phyloP scores from a whole-genome alignment of 2,888 invertebrate species.

The Beris chalybata region DNA sequence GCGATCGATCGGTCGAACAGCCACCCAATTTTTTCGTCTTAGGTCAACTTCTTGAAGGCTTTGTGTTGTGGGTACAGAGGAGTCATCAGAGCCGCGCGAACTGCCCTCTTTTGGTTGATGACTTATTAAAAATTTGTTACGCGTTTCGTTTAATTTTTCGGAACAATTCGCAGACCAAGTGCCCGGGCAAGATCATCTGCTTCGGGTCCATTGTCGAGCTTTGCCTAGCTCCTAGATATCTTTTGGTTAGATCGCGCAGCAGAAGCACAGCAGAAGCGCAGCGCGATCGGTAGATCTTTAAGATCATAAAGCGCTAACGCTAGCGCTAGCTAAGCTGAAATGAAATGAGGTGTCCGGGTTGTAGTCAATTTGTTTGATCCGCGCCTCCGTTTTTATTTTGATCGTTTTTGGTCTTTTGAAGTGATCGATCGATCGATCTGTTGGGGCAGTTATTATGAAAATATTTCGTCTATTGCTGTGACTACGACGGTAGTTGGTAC shows the following conservation, averaged over 20 bases:
- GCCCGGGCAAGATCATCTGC: too few species aligned
- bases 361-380: constrained; percentile 36
- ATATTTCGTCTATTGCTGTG: constrained; percentile 16
- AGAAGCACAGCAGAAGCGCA: too few species aligned
- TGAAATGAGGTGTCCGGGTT: constrained; percentile 33
- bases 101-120: constrained; percentile 29
- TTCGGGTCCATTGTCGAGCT: too few species aligned
- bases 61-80: too few species aligned
- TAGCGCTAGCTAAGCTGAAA: constrained; percentile 3
- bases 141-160: constrained; percentile 35
- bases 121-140: constrained; percentile 37
- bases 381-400: constrained; percentile 32
- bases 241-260: too few species aligned
- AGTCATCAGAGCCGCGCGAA: not conserved
- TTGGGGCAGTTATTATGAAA: constrained; percentile 23
- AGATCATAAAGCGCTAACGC: too few species aligned
- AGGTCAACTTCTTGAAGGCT: too few species aligned
- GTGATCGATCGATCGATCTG: constrained; percentile 18
- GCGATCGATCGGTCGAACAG: too few species aligned
- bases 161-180: constrained; percentile 28
- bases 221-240: too few species aligned
- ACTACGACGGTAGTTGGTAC: constrained; percentile 11
- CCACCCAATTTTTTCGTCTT: too few species aligned
- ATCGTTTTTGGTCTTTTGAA: constrained; percentile 28
- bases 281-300: too few species aligned